Evolutionary conservation across 1,140 invertebrate genomes (phyloP), one percentile per base, ranked within the genome.

Genomic region (Harpegnathos saltator): DNA sequence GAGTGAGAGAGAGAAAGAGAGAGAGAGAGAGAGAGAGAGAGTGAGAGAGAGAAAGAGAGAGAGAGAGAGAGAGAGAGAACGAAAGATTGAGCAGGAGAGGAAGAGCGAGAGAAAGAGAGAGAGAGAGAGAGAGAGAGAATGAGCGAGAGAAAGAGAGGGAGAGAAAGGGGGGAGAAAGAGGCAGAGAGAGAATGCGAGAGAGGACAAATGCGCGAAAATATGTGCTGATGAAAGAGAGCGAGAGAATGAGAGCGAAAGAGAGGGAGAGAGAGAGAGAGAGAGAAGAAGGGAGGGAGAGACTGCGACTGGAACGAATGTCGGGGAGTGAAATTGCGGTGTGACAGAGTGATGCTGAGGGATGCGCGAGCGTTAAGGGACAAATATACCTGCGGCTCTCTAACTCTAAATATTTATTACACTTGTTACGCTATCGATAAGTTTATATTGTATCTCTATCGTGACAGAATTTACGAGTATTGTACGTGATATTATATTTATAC

Each of bases 341-440:
- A 52, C 7, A 69, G 48, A 69, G 11, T 54, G n/a, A n/a, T n/a
- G 75, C 19, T 38, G 7, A 63, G 75, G 33, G 9, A n/a, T 44
- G 38, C 38, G 38, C 38, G 50, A 61, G 74, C 82, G 74, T 48
- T 81, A 82, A 86, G 52, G 89, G 89, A 89, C 85, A 74, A 89
- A 86, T 88, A 89, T 91, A 93, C 87, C 89, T 89, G 89, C 87
- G 89, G 90, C 89, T 92, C 89, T 92, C 88, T 92, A 92, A 91
- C 90, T 92, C 90, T 91, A 92, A 92, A 93, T 89, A 91, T 87
- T 92, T 89, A 90, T 91, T 90, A 92, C 87, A 92, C 90, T 92
- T 92, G 92, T 93, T 93, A 93, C 89, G 91, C 92, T 93, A 92
- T 93, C 92, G 74, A 92, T 93, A 93, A 92, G 92, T 93, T 93